Percentiles rank a stretch among this genome's conserved stretches.
Conservation (phyloP, 2,113 vertebrate species). For the Brachypodius melanocephalos region DNA sequence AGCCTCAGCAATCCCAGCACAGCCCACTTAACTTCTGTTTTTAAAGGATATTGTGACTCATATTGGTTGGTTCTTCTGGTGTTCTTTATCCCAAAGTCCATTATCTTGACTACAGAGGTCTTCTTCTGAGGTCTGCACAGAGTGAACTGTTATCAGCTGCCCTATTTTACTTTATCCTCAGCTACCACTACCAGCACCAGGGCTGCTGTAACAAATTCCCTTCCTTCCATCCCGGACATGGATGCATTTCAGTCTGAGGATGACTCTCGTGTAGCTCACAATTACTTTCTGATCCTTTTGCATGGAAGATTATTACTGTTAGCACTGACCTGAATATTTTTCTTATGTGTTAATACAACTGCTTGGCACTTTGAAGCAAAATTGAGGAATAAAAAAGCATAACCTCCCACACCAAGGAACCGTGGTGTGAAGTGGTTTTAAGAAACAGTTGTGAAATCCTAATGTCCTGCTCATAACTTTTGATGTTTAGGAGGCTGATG, state of each 20-base stretch:
- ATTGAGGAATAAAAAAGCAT: neutral
- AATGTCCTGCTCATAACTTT: neutral
- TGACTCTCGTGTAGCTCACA: neutral
- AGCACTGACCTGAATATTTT: neutral
- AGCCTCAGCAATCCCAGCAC: neutral
- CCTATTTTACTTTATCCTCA: neutral
- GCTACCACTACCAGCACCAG: fast-evolving
- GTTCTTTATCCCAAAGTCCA: neutral
- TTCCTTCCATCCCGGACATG: neutral
- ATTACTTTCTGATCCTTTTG: neutral
- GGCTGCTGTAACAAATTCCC: neutral
- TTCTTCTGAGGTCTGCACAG: neutral
- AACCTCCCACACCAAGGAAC: neutral
- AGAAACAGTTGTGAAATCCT: neutral
- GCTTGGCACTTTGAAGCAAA: neutral
- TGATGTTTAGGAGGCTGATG: neutral
- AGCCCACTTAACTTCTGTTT: neutral
- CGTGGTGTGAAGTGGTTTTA: neutral
- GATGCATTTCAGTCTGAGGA: neutral
- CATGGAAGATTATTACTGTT: neutral
- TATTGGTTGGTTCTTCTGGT: neutral
- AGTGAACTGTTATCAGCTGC: neutral
- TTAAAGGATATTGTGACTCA: neutral
- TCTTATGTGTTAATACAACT: neutral
- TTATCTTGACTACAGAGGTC: neutral